These are phyloP conservation scores for Selene dorsalis DNA, from an alignment of 2,797 vertebrate species.

Conservation along the genomic window DNA sequence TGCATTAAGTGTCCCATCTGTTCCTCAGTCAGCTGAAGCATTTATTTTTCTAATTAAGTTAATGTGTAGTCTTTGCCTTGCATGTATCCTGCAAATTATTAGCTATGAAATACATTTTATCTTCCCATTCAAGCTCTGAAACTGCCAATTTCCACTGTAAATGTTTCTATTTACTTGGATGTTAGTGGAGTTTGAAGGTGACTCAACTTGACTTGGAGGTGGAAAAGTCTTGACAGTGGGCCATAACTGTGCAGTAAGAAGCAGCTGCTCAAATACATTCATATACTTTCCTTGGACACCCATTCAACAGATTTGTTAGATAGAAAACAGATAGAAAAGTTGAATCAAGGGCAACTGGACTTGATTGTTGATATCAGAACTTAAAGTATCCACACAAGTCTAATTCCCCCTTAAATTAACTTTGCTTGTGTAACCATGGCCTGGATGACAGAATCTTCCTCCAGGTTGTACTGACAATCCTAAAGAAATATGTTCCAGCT, in stretches of 20 bases:
- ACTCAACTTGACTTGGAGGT: slow-evolving; percentile 2
- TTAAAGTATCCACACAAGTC: too few relatives aligned
- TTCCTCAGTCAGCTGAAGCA: slow-evolving; percentile 16
- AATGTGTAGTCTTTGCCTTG: slow-evolving; percentile 14
- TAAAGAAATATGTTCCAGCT: not conserved
- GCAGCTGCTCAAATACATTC: slow-evolving; percentile 15
- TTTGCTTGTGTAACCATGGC: not conserved
- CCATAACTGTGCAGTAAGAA: slow-evolving; percentile 31
- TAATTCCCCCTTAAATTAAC: too few relatives aligned
- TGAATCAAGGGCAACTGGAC: not conserved
- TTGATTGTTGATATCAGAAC: not conserved
- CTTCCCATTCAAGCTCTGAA: slow-evolving; percentile 2
- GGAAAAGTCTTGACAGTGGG: not conserved
- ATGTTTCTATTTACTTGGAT: slow-evolving; percentile 32
- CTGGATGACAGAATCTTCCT: not conserved
- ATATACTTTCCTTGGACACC: not conserved
- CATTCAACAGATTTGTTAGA: too few relatives aligned
- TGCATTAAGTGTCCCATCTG: slow-evolving; percentile 64
- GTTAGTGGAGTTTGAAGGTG: slow-evolving; percentile 20
- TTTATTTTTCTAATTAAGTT: not conserved
- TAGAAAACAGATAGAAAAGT: too few relatives aligned
- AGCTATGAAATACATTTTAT: not conserved
- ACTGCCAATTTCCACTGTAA: slow-evolving; percentile 3
- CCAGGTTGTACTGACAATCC: not conserved
- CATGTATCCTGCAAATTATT: slow-evolving; percentile 10